phyloP scores from a whole-genome alignment of 2,888 invertebrate species.

The Melinaea menophilus region DNA sequence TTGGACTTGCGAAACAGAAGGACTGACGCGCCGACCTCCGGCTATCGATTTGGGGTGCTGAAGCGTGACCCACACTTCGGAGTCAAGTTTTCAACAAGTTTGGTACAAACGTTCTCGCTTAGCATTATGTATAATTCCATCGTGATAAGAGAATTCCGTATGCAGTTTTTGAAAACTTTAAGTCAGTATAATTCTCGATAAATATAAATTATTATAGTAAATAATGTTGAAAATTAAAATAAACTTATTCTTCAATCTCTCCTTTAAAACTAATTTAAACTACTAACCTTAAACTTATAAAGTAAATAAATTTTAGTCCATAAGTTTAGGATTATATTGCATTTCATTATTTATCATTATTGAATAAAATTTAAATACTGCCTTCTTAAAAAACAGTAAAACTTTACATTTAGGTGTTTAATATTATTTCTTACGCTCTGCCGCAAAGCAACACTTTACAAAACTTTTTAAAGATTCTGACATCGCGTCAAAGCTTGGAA shows the following conservation, averaged over 20 bases:
- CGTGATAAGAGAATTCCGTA: background rate
- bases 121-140: conserved; percentile 3
- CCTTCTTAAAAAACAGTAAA: no score
- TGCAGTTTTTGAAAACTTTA: background rate
- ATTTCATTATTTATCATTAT: no score
- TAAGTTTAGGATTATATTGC: no score
- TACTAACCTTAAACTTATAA: no score
- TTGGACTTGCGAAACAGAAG: conserved; percentile 66
- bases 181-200: no score
- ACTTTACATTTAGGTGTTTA: no score
- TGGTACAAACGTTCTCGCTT: conserved; percentile 14
- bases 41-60: conserved; percentile 50
- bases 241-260: no score
- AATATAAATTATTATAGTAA: no score
- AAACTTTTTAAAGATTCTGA: conserved; percentile 4
- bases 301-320: no score
- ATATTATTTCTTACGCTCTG: background rate
- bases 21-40: conserved; percentile 57
- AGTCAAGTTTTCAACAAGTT: conserved; percentile 24
- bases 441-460: background rate
- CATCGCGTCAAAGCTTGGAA: background rate
- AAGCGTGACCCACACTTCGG: conserved; percentile 21
- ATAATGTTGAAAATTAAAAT: no score
- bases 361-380: no score
- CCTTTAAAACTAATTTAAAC: no score